Evolutionary conservation across 2,888 invertebrate genomes (phyloP), one percentile per base, ranked within the genome.

Genomic region (Vanessa cardui): DNA sequence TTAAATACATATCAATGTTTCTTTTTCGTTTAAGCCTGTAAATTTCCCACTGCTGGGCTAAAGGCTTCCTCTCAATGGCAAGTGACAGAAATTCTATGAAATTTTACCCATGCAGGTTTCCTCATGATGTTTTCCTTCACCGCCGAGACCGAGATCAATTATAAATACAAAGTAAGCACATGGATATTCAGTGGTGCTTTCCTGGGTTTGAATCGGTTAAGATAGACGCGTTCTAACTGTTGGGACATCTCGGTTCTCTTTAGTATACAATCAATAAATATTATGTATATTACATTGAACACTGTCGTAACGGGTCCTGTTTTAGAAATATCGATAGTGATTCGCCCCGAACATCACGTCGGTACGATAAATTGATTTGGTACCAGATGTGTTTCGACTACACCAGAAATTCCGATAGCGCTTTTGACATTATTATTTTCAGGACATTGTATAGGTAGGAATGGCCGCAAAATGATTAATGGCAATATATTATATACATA

Each of bases 281-380:
- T 39, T 26, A 21, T 15, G 15, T 21, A 46, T 31, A 39, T 66
- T n/a, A 6, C 18, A 26, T 18, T 7, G 39, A 21, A 21, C 70
- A 69, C 71, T 72, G 56, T 69, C 72, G 69, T 65, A 69, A 69
- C 58, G 64, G 58, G 64, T 62, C 15, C 20, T 58, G 67, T 62
- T 58, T 62, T 18, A 63, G 59, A 63, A 71, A 64, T 70, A 72
- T 71, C 63, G 67, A 54, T 64, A 65, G 69, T 68, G 70, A 69
- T 74, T 72, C 67, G 62, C 72, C 58, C 68, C 76, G 76, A 78
- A 77, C 81, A 76, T 83, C 87, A 86, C 87, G 87, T 85, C 77
- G 74, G 72, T 66, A 73, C 84, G 79, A 87, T 85, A 85, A 85
- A 85, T 85, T 83, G 84, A 83, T 84, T 83, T 78, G 78, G 84